These are phyloP conservation scores for Lampropteryx suffumata DNA, from an alignment of 2,888 invertebrate genomes.

Conservation along the genomic window DNA sequence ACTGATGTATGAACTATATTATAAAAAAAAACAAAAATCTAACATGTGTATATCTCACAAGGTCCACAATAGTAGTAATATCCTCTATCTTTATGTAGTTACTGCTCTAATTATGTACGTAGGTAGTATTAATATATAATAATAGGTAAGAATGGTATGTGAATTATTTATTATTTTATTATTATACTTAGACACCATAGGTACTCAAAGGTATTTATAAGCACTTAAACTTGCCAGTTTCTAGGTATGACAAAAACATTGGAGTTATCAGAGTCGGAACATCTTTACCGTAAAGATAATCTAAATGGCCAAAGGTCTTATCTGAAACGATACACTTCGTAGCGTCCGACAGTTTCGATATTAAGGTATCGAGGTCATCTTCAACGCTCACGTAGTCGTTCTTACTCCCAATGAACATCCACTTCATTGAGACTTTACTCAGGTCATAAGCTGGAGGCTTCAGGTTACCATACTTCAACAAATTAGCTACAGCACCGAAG, in stretches of 20 bases:
- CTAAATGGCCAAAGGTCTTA: conserved; percentile 43
- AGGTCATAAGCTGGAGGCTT: conserved; percentile 40
- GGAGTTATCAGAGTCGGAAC: conserved; percentile 41
- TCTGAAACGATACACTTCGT: conserved; percentile 41
- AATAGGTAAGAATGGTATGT: too few relatives aligned
- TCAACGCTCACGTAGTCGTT: conserved; percentile 43
- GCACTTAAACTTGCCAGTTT: conserved; percentile 33
- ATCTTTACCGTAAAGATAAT: conserved; percentile 45
- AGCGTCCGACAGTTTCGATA: conserved; percentile 29
- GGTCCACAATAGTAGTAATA: too few relatives aligned
- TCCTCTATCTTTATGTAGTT: too few relatives aligned
- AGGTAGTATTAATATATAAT: too few relatives aligned
- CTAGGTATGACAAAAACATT: conserved; percentile 34
- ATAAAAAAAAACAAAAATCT: too few relatives aligned
- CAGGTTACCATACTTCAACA: conserved; percentile 29
- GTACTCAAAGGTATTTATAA: too few relatives aligned
- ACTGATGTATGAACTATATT: too few relatives aligned
- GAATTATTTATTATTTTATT: too few relatives aligned
- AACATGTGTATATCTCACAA: too few relatives aligned
- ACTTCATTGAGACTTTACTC: conserved; percentile 33
- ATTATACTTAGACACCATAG: too few relatives aligned
- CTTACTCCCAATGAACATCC: conserved; percentile 36
- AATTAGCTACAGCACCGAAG: conserved; percentile 33
- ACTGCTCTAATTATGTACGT: too few relatives aligned
- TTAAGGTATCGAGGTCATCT: conserved; percentile 36